Conservation (phyloP, 2,797 vertebrate species). For the Parambassis ranga region DNA sequence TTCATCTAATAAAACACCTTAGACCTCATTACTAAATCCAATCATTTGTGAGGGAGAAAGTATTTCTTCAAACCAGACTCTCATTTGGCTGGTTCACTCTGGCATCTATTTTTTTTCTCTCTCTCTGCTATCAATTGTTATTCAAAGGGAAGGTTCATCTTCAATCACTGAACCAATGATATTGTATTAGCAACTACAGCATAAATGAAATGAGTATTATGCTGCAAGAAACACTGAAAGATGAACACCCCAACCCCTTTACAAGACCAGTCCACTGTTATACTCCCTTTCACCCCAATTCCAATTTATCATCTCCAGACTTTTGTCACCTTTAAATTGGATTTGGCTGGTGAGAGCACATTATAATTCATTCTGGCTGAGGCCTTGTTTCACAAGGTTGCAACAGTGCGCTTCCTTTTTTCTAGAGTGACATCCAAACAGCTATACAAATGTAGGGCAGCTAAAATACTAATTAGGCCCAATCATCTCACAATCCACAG, state of each 20-base stretch:
- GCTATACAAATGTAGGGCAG: conserved; percentile 66
- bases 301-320: conserved; percentile 68
- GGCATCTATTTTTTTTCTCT: conserved; percentile 42
- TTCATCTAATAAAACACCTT: conserved; percentile 69
- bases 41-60: conserved; percentile 55
- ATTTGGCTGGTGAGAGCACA: conserved; percentile 62
- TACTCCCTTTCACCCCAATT: conserved; percentile 58
- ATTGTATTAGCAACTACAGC: conserved; percentile 70
- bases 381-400: conserved; percentile 65
- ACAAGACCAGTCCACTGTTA: conserved; percentile 59
- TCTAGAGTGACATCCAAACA: conserved; percentile 58
- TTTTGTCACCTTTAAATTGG: conserved; percentile 73
- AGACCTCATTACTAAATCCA: conserved; percentile 71
- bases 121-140: conserved; percentile 59
- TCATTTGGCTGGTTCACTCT: conserved; percentile 48
- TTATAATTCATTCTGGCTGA: conserved; percentile 55
- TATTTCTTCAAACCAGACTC: conserved; percentile 58
- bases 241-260: conserved; percentile 56
- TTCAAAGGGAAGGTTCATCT: conserved; percentile 68
- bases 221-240: conserved; percentile 61
- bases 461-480: conserved; percentile 69
- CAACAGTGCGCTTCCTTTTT: conserved; percentile 55
- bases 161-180: conserved; percentile 69
- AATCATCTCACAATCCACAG: conserved; percentile 69
- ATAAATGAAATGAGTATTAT: conserved; percentile 70